Evolutionary conservation across 2,797 vertebrate genomes (phyloP).

Genomic region (Thamnophis elegans): DNA sequence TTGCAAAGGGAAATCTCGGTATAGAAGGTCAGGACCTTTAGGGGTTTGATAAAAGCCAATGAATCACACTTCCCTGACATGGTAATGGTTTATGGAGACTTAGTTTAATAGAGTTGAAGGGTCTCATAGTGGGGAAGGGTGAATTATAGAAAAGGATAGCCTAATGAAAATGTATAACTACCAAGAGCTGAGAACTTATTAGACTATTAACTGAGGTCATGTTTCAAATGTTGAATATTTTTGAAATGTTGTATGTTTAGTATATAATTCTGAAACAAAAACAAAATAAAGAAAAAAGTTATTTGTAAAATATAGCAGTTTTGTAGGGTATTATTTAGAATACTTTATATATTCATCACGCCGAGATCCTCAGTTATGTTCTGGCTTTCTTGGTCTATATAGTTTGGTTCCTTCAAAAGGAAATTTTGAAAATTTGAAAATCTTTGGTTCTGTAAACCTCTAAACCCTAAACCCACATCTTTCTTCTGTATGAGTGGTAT

Average conservation of each 20-base stretch:
- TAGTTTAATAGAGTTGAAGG: background rate
- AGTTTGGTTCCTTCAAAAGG: background rate
- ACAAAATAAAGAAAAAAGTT: background rate
- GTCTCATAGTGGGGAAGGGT: background rate
- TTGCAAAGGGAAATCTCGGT: background rate
- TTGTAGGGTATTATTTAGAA: background rate
- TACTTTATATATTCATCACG: background rate
- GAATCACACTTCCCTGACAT: background rate
- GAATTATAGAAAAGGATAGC: background rate
- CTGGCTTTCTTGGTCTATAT: background rate
- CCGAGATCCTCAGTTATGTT: background rate
- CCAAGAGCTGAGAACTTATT: background rate
- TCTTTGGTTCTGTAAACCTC: background rate
- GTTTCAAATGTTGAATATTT: background rate
- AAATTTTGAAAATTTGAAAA: background rate
- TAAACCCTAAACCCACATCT: background rate
- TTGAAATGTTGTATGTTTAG: background rate
- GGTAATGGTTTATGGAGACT: background rate
- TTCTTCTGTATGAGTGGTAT: background rate
- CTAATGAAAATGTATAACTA: background rate
- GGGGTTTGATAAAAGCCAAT: background rate
- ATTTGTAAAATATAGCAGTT: background rate
- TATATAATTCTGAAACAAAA: background rate
- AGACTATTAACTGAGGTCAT: background rate
- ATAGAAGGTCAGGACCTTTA: background rate